Percentiles rank a stretch among this genome's conserved stretches.
phyloP scores from a whole-genome alignment of 2,113 vertebrate genomes.

The Neomonachus schauinslandi region DNA sequence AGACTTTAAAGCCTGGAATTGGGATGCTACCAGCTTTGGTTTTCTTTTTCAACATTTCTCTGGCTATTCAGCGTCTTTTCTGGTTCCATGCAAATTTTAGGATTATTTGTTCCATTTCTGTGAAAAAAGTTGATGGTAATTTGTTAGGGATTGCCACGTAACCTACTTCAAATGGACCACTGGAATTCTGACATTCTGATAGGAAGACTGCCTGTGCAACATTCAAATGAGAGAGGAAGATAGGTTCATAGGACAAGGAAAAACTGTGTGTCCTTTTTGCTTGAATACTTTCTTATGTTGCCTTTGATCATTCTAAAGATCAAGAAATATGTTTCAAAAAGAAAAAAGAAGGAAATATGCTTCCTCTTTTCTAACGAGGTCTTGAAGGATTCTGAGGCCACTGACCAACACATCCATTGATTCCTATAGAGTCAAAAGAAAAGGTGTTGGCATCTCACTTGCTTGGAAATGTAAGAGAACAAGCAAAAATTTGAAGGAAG shows the following conservation, averaged over 20 bases:
- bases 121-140: no score
- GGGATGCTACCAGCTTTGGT: no score
- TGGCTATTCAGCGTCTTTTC: no score
- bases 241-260: background rate
- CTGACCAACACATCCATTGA: background rate
- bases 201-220: background rate
- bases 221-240: conserved; percentile 22
- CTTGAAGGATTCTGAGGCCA: background rate
- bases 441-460: background rate
- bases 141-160: no score
- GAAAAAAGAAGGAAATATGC: background rate
- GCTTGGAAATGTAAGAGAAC: conserved; percentile 37
- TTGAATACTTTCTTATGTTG: conserved; percentile 14
- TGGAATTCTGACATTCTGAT: background rate
- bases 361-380: background rate
- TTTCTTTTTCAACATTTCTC: no score
- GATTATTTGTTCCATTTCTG: no score
- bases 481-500: background rate
- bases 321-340: conserved; percentile 6
- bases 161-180: background rate
- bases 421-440: background rate
- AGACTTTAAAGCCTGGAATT: no score
- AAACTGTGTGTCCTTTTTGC: background rate
- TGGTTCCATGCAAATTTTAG: no score
- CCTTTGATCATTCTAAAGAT: conserved; percentile 56